A percentile compares a stretch with the other conserved stretches of the same genome.
phyloP scores from a whole-genome alignment of 2,797 vertebrate genomes.

The Sandelia bainsii region DNA sequence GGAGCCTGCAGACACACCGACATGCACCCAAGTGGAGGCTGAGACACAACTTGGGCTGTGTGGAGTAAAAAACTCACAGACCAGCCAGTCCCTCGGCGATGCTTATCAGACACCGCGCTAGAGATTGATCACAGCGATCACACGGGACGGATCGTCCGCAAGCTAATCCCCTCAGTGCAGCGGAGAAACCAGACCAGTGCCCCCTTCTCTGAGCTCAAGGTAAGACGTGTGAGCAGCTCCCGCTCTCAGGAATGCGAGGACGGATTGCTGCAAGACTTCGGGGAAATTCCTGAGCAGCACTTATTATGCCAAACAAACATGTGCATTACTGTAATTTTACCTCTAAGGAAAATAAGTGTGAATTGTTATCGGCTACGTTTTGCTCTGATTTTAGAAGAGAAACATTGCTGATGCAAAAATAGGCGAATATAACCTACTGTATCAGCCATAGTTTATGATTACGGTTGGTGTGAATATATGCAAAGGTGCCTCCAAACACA shows the following conservation, averaged over 20 bases:
- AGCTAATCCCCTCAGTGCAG: constrained; percentile 36
- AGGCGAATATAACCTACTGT: too few relatives aligned
- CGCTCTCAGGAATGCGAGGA: constrained; percentile 79
- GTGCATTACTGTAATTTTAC: constrained; percentile 54
- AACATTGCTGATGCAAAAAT: background rate
- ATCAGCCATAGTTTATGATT: background rate
- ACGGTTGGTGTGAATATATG: background rate
- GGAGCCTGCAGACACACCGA: constrained; percentile 76
- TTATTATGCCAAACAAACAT: constrained; percentile 64
- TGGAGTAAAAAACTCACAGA: constrained; percentile 38
- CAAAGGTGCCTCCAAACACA: background rate
- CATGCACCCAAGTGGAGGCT: constrained; percentile 67
- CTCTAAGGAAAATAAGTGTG: constrained; percentile 17
- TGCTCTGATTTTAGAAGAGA: background rate
- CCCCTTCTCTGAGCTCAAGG: constrained; percentile 73
- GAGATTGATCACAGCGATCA: constrained; percentile 62
- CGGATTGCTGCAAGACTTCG: constrained; percentile 75
- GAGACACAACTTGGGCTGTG: constrained; percentile 36
- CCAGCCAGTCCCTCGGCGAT: constrained; percentile 59
- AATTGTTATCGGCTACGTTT: background rate
- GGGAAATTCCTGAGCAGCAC: constrained; percentile 80
- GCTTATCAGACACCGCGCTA: constrained; percentile 48
- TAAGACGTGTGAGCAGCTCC: constrained; percentile 68
- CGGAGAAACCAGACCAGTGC: constrained; percentile 44
- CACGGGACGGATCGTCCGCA: constrained; percentile 46